Evolutionary conservation across 2,113 vertebrate species (phyloP).

Genomic region (Balaeniceps rex): DNA sequence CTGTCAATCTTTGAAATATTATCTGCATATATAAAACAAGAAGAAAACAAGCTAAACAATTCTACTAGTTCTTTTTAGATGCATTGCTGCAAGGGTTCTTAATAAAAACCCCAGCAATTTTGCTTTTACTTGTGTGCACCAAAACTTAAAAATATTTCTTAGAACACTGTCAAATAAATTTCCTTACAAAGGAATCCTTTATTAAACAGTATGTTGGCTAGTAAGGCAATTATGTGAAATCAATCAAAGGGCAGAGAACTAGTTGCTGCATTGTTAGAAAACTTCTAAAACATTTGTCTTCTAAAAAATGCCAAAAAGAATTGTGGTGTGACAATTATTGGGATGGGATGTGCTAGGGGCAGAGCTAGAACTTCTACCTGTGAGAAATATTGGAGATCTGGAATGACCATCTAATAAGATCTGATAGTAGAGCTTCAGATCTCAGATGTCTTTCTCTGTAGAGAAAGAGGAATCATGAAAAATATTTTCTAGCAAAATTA

Average conservation of each 20-base stretch:
- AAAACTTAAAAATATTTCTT: not conserved
- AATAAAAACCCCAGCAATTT: not conserved
- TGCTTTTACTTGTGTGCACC: not conserved
- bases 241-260: not conserved
- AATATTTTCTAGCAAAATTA: not conserved
- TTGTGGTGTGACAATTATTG: not conserved
- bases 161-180: not conserved
- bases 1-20: not conserved
- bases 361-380: not conserved
- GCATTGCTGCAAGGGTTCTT: not conserved
- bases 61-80: not conserved
- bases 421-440: not conserved
- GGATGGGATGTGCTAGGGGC: not conserved
- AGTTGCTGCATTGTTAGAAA: not conserved
- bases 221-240: not conserved
- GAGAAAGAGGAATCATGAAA: not conserved
- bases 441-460: not conserved
- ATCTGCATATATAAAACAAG: not conserved
- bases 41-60: not conserved
- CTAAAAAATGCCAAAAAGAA: not conserved
- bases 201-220: not conserved
- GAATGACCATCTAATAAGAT: not conserved
- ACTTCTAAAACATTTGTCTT: not conserved
- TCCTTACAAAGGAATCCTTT: not conserved
- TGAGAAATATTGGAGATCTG: not conserved